These are phyloP conservation scores for Drosophila niveifrons DNA, from an alignment of 2,888 invertebrate species.

Conservation along the genomic window DNA sequence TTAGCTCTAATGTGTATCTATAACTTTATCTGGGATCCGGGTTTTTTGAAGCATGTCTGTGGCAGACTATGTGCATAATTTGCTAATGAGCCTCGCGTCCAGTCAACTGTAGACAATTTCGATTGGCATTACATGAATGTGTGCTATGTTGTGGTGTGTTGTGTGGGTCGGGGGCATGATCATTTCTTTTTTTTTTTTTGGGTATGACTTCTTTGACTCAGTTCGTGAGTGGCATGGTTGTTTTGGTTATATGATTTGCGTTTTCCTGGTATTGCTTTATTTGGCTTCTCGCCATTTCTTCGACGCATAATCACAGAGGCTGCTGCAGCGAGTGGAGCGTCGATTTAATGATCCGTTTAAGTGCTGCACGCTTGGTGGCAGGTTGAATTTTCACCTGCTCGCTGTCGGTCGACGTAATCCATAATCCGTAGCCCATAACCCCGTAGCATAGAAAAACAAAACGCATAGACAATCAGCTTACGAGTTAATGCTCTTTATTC, in stretches of 20 bases:
- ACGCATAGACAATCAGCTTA: slow-evolving; percentile 13
- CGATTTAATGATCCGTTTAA: slow-evolving; percentile 62
- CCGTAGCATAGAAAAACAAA: slow-evolving; percentile 25
- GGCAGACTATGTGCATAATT: slow-evolving; percentile 55
- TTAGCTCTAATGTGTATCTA: slow-evolving; percentile 22
- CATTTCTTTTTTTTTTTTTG: slow-evolving; percentile 46
- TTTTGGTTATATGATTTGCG: slow-evolving; percentile 74
- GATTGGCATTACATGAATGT: slow-evolving; percentile 55
- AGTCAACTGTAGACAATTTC: slow-evolving; percentile 72
- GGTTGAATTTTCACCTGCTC: slow-evolving; percentile 56
- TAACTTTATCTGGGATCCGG: slow-evolving; percentile 32
- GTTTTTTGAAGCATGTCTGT: slow-evolving; percentile 44
- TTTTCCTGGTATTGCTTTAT: slow-evolving; percentile 65
- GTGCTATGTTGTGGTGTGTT: background rate
- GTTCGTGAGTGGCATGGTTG: slow-evolving; percentile 34
- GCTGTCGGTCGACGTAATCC: slow-evolving; percentile 38
- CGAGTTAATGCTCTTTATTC: slow-evolving; percentile 60
- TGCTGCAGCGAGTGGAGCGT: slow-evolving; percentile 8
- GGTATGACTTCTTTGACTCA: slow-evolving; percentile 69
- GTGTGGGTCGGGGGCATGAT: slow-evolving; percentile 51
- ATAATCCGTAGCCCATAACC: slow-evolving; percentile 8
- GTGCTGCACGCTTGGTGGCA: slow-evolving; percentile 55
- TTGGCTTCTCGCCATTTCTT: slow-evolving; percentile 40
- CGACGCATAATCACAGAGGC: slow-evolving; percentile 53
- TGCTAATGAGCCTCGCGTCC: slow-evolving; percentile 67